These are phyloP conservation scores for Ictalurus furcatus DNA, from an alignment of 2,113 vertebrate genomes.

Conservation along the genomic window DNA sequence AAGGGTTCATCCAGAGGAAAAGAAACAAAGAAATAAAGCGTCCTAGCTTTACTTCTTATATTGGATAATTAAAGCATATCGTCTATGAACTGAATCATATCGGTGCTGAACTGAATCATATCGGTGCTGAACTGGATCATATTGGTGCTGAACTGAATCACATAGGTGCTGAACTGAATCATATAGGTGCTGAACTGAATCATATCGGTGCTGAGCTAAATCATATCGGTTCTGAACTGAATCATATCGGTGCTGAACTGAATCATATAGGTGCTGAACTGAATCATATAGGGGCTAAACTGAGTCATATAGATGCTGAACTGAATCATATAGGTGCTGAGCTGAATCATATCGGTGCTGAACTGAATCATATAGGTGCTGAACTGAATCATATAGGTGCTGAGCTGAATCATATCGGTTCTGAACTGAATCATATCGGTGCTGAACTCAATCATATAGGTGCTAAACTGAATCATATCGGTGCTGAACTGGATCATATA, in stretches of 20 bases:
- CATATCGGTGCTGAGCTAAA: too few species aligned
- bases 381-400: not conserved
- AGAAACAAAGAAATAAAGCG: not conserved
- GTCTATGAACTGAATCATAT: not conserved
- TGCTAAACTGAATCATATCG: not conserved
- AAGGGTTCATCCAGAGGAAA: not conserved
- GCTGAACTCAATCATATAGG: not conserved
- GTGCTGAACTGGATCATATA: too few species aligned
- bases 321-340: not conserved
- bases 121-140: not conserved
- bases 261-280: not conserved
- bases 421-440: not conserved
- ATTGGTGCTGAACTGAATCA: too few species aligned
- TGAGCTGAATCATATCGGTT: not conserved
- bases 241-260: too few species aligned
- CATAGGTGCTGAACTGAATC: not conserved
- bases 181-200: not conserved
- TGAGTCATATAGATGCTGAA: not conserved
- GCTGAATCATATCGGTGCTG: not conserved
- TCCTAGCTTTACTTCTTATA: not conserved
- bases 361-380: not conserved
- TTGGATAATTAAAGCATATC: not conserved
- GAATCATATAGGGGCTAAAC: not conserved
- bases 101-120: not conserved
- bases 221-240: too few species aligned